phyloP scores from a whole-genome alignment of 2,888 invertebrate species.

The Gisinianus flammeolus region DNA sequence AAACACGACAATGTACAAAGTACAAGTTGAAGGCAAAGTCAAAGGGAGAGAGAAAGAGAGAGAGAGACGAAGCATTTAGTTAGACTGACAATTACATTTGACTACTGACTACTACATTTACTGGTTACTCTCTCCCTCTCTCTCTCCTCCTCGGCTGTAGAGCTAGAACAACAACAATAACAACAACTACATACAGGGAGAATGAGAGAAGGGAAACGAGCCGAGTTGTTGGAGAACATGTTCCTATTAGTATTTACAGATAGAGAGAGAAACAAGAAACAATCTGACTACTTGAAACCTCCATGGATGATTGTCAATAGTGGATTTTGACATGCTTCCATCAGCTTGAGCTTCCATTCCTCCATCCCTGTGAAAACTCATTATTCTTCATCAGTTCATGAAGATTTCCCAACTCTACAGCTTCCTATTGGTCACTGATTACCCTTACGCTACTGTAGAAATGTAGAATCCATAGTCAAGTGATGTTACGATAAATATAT shows the following conservation, averaged over 20 bases:
- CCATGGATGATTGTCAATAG: conserved; percentile 26
- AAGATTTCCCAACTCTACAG: not conserved
- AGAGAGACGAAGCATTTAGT: not conserved
- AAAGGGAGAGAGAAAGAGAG: too few species aligned
- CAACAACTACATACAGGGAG: too few species aligned
- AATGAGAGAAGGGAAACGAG: not conserved
- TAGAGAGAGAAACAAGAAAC: not conserved
- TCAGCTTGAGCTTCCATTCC: not conserved
- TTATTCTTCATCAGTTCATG: conserved; percentile 24
- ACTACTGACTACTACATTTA: not conserved
- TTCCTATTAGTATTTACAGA: not conserved
- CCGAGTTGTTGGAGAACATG: not conserved
- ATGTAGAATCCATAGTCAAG: not conserved
- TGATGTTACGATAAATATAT: not conserved
- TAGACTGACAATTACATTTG: conserved; percentile 6
- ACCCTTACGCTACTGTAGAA: not conserved
- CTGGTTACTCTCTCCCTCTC: not conserved
- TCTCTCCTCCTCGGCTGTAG: too few species aligned
- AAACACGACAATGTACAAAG: conserved; percentile 17
- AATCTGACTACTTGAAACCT: conserved; percentile 3
- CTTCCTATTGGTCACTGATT: conserved; percentile 22
- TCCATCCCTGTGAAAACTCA: conserved; percentile 1
- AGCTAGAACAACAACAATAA: too few species aligned
- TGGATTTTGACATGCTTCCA: not conserved
- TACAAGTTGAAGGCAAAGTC: too few species aligned